Evolutionary conservation across 2,113 vertebrate genomes (phyloP).

Genomic region (Erpornis zantholeuca): DNA sequence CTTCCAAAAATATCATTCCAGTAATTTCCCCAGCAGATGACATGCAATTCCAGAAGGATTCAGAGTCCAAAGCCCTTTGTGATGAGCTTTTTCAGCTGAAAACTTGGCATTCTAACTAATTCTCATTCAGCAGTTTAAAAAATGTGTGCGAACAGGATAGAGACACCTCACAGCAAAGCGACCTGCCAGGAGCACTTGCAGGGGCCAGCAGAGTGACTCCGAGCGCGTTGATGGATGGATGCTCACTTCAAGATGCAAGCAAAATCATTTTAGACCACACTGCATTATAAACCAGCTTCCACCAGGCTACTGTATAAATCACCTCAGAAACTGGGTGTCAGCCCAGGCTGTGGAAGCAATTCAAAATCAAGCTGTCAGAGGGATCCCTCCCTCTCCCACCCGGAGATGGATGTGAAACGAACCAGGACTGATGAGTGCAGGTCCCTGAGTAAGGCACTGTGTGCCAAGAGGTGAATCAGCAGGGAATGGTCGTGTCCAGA

Average conservation of each 20-base stretch:
- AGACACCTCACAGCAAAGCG: background rate
- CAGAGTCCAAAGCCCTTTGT: background rate
- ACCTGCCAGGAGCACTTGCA: background rate
- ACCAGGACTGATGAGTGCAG: background rate
- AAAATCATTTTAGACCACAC: background rate
- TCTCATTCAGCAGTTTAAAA: background rate
- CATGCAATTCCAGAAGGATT: background rate
- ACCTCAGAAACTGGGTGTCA: background rate
- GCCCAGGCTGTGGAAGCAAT: background rate
- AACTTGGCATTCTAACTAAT: background rate
- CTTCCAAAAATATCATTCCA: background rate
- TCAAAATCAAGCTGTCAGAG: conserved; percentile 3
- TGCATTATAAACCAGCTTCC: conserved; percentile 1
- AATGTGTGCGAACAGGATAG: background rate
- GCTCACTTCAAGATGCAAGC: background rate
- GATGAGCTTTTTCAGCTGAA: background rate
- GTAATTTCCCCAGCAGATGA: background rate
- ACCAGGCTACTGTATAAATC: conserved; percentile 9
- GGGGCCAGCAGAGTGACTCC: background rate
- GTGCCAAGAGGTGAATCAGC: background rate
- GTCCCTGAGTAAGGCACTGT: background rate
- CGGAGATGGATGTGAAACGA: background rate
- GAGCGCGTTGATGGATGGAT: background rate
- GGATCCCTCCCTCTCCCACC: background rate
- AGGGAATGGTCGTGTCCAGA: background rate